These are phyloP conservation scores for Euthynnus affinis DNA, from an alignment of 2,797 vertebrate species.

Conservation along the genomic window DNA sequence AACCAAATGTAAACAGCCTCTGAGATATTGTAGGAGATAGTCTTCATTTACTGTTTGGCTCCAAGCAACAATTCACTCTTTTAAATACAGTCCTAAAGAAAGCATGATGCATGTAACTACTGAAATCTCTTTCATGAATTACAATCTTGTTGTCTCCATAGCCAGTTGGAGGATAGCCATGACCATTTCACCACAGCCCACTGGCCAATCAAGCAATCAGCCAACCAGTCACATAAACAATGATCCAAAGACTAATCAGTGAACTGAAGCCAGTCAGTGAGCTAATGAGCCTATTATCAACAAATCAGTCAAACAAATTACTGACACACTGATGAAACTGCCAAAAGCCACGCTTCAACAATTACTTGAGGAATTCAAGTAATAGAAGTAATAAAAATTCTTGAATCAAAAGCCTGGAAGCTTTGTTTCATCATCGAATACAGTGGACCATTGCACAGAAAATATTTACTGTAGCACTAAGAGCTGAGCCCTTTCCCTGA, in stretches of 20 bases:
- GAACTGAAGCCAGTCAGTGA: neutral
- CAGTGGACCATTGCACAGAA: neutral
- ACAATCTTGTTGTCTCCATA: slow-evolving; percentile 35
- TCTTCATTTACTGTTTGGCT: slow-evolving; percentile 14
- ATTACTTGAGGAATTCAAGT: neutral
- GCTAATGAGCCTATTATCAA: neutral
- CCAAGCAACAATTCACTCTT: slow-evolving; percentile 7
- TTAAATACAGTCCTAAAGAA: slow-evolving; percentile 25
- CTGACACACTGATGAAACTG: neutral
- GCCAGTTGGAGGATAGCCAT: slow-evolving; percentile 13
- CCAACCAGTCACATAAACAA: slow-evolving; percentile 15
- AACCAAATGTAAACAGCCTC: no score
- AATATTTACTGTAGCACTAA: neutral
- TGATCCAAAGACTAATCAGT: slow-evolving; percentile 5
- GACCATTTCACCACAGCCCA: slow-evolving; percentile 39
- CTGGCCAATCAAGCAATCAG: slow-evolving; percentile 29
- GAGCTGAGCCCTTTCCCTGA: neutral
- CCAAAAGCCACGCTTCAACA: neutral
- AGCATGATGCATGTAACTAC: slow-evolving; percentile 19
- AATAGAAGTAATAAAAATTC: neutral
- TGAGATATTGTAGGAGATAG: slow-evolving; percentile 23
- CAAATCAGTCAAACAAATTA: neutral
- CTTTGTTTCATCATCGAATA: neutral
- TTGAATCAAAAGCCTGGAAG: neutral
- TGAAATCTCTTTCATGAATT: slow-evolving; percentile 23